Percentiles rank a stretch among this genome's conserved stretches.
These are phyloP conservation scores for Melikaiella ostensackeni DNA, from an alignment of 2,888 invertebrate genomes.

Conservation along the genomic window DNA sequence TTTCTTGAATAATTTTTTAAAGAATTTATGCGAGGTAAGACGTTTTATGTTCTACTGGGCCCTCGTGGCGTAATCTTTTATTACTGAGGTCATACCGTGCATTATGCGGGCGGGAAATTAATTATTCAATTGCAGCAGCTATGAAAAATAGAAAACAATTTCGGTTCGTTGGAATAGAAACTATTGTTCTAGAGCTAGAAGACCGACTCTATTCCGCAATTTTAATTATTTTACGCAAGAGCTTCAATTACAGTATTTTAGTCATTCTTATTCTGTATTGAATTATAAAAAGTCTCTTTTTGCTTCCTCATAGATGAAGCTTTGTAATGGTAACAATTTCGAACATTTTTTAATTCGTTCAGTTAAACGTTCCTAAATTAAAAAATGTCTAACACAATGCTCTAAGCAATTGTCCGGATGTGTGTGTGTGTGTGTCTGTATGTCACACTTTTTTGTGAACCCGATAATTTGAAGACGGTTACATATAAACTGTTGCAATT, in stretches of 20 bases:
- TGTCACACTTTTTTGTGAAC: no score
- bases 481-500: no score
- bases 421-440: no score
- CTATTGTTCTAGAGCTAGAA: not conserved
- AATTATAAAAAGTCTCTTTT: not conserved
- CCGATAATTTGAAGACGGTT: no score
- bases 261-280: not conserved
- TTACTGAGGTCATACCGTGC: conserved; percentile 25
- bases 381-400: no score
- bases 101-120: conserved; percentile 35
- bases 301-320: no score
- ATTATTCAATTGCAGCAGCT: conserved; percentile 1
- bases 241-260: not conserved
- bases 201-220: not conserved
- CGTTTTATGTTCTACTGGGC: not conserved
- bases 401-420: no score
- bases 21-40: conserved; percentile 13
- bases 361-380: no score
- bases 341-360: no score
- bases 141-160: conserved; percentile 14
- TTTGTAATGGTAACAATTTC: no score
- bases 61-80: conserved; percentile 32
- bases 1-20: not conserved
- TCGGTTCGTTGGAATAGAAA: conserved; percentile 1
- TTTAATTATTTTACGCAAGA: not conserved